Base-by-base conservation (phyloP, 2,797 vertebrate species). In the Falco concolor region DNA sequence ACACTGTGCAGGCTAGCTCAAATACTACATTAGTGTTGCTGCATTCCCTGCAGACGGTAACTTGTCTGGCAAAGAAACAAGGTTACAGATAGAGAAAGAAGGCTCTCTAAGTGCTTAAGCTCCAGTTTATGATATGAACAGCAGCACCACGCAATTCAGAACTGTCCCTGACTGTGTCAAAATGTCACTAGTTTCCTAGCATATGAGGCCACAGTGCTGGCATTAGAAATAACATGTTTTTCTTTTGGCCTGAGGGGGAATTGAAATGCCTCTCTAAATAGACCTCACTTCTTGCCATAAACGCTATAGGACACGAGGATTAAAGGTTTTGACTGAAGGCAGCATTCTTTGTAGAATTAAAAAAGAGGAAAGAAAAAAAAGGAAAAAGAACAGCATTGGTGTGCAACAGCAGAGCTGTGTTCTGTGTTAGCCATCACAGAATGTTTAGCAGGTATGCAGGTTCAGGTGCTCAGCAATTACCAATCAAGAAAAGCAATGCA, bases 141-240 rank as follows among this genome's bases (percentile, higher is more conserved):
- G 65, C 73, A 96, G 81, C 61, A 73, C 81, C 69, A 76, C 28
- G 47, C 91, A 96, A 96, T 95, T 90, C 93, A 95, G 89, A 96
- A 83, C 86, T 94, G 86, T 91, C 93, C 88, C 91, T 89, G 93
- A 78, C 91, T 96, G 60, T 95, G 93, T 96, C 95, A 96, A 95
- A 97, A 95, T 95, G 93, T 97, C 95, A 93, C 94, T 90, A 90
- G 88, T 95, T 95, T 95, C 81, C 89, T 86, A 92, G 84, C 80
- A 90, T 84, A 93, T 85, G 90, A 96, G 80, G 86, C 91, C 93
- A 80, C 91, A 84, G 78, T 49, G 61, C 57, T 89, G 89, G 95
- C 93, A 93, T 96, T 95, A 97, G 84, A 95, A 96, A 94, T 96
- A 96, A 96, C 95, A 88, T 75, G 83, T 92, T 96, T 96, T 94